phyloP scores from a whole-genome alignment of 2,888 invertebrate species.

The Odiellus spinosus region DNA sequence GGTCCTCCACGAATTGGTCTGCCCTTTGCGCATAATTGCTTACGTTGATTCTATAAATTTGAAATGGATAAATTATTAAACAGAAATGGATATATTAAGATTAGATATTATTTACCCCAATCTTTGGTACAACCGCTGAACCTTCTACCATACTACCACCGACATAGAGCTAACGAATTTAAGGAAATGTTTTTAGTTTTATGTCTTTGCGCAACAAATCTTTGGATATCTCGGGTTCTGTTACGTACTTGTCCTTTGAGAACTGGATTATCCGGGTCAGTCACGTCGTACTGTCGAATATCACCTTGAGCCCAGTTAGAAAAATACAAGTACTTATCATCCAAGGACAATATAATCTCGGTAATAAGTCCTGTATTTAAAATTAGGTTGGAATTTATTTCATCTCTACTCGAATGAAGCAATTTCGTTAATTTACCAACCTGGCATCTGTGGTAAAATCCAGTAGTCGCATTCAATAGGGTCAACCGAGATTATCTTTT shows the following conservation, averaged over 20 bases:
- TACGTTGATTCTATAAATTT: constrained; percentile 35
- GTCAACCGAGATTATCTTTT: constrained; percentile 73
- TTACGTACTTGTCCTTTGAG: constrained; percentile 49
- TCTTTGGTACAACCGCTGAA: too few relatives aligned
- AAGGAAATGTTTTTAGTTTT: neutral
- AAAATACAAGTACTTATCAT: constrained; percentile 79
- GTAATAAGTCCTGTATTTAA: constrained; percentile 57
- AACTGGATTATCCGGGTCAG: constrained; percentile 60
- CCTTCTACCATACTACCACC: too few relatives aligned
- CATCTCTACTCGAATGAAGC: too few relatives aligned
- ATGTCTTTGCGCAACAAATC: neutral
- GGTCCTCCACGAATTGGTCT: constrained; percentile 65
- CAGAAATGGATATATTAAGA: too few relatives aligned
- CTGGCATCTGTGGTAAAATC: constrained; percentile 48
- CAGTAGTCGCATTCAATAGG: constrained; percentile 62
- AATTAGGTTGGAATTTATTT: too few relatives aligned
- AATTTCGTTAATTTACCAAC: too few relatives aligned
- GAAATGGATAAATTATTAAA: too few relatives aligned
- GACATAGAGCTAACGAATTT: too few relatives aligned
- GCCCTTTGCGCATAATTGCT: constrained; percentile 52
- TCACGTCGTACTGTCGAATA: constrained; percentile 84
- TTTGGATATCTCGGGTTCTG: neutral
- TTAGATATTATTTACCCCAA: too few relatives aligned
- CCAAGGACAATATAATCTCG: constrained; percentile 82
- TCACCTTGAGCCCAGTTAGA: constrained; percentile 73